Base-by-base conservation (phyloP, 2,797 vertebrate species). In the Aplochiton taeniatus region DNA sequence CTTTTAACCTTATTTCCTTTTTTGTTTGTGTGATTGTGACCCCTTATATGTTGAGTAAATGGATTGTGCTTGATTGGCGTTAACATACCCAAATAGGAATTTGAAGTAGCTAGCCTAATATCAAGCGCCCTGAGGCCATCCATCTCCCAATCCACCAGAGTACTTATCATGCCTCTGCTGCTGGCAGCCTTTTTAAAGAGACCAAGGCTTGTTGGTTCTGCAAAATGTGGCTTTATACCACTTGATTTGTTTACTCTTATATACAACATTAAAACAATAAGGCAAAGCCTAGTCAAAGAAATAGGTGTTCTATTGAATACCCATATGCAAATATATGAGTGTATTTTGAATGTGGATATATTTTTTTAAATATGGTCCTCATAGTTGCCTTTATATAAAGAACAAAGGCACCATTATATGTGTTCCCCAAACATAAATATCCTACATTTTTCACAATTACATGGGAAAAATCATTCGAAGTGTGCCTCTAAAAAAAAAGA, bases 31-130 rank as follows among this genome's bases (percentile, higher is more conserved):
- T 84, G 75, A 74, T 77, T 72, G 72, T 75, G 74, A 48, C 18
- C 53, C 66, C 66, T n/a, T 55, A 46, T 67, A 70, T 70, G 72
- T 68, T 52, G 69, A 76, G 54, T 72, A 76, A 86, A 87, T 86
- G 75, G 85, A 85, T 75, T 80, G 84, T 55, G 76, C 78, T 87
- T 86, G 85, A 86, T 87, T 87, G 88, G 85, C 86, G 85, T 88
- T 85, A 89, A 75, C 85, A 88, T 83, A 86, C 85, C 75, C 79
- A 86, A 88, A 88, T 85, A 83, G 73, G 78, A 89, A 90, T 86
- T 77, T 79, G 75, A 86, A 89, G 85, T 81, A 77, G 75, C 82
- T 31, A 3, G 31, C 31, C 31, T 85, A 84, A 87, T 85, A 78
- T 77, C 78, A 79, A 79, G 70, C 58, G 50, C 77, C 83, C 73